Evolutionary conservation across 2,797 vertebrate species (phyloP).

Genomic region (Anniella stebbinsi): DNA sequence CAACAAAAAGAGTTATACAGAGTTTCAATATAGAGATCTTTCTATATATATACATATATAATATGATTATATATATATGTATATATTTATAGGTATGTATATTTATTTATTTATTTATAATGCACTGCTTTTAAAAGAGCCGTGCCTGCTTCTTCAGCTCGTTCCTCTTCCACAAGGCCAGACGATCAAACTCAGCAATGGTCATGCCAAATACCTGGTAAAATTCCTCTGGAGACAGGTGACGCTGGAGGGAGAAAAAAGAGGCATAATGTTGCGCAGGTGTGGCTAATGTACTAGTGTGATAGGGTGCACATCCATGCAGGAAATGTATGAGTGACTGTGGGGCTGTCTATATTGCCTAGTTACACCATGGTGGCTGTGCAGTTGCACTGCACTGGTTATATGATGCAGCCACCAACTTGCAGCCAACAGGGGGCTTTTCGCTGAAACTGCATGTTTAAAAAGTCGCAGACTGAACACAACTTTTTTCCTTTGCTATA

Average conservation of each 20-base stretch:
- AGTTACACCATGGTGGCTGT: too few species aligned
- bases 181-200: constrained; percentile 95
- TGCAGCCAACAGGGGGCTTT: too few species aligned
- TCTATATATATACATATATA: constrained; percentile 80
- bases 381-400: too few species aligned
- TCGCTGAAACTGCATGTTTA: too few species aligned
- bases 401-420: too few species aligned
- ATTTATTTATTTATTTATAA: constrained; percentile 78
- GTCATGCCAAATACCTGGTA: constrained; percentile 97
- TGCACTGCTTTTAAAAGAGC: constrained; percentile 87
- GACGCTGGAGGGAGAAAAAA: constrained; percentile 82
- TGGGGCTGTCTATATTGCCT: too few species aligned
- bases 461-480: too few species aligned
- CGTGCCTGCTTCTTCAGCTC: constrained; percentile 98
- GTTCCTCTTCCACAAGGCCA: constrained; percentile 98
- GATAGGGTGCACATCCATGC: too few species aligned
- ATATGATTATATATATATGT: constrained; percentile 77
- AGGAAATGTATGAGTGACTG: neutral
- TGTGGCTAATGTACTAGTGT: neutral
- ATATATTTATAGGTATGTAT: constrained; percentile 79
- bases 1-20: constrained; percentile 76
- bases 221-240: constrained; percentile 97
- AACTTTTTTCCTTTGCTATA: too few species aligned
- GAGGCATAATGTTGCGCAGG: neutral
- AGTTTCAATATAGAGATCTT: constrained; percentile 77